Conservation (phyloP, 1,140 invertebrate species). For the Campoletis sonorensis region DNA sequence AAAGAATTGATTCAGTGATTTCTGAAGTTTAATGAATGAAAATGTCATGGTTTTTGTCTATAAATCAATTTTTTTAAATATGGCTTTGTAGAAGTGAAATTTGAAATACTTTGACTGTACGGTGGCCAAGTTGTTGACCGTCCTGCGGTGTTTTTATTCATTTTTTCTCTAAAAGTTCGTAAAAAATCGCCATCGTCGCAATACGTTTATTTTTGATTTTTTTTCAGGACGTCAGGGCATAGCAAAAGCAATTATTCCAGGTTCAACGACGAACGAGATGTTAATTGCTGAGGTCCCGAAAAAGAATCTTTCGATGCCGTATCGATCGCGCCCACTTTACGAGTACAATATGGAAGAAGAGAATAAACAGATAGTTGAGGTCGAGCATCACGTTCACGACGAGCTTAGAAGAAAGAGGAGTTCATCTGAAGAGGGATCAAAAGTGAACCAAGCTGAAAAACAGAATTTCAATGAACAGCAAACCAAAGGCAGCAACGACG, state of each 20-base stretch:
- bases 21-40: too few relatives aligned
- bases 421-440: not conserved
- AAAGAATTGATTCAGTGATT: too few relatives aligned
- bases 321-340: not conserved
- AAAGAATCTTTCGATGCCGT: constrained; percentile 15
- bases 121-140: too few relatives aligned
- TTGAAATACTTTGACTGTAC: too few relatives aligned
- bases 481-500: not conserved
- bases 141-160: too few relatives aligned
- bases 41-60: too few relatives aligned
- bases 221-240: constrained; percentile 53
- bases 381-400: constrained; percentile 30
- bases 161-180: too few relatives aligned
- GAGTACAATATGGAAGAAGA: not conserved
- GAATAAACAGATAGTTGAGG: not conserved
- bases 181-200: too few relatives aligned
- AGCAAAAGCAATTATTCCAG: constrained; percentile 47
- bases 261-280: constrained; percentile 52
- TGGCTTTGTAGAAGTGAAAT: too few relatives aligned
- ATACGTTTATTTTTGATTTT: too few relatives aligned
- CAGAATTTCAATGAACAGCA: not conserved
- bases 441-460: not conserved
- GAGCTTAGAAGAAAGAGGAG: constrained; percentile 39
- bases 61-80: too few relatives aligned
- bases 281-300: constrained; percentile 67